Evolutionary conservation across 2,888 invertebrate species (phyloP), one percentile per base, ranked within the genome.

Genomic region (Metalampra italica): DNA sequence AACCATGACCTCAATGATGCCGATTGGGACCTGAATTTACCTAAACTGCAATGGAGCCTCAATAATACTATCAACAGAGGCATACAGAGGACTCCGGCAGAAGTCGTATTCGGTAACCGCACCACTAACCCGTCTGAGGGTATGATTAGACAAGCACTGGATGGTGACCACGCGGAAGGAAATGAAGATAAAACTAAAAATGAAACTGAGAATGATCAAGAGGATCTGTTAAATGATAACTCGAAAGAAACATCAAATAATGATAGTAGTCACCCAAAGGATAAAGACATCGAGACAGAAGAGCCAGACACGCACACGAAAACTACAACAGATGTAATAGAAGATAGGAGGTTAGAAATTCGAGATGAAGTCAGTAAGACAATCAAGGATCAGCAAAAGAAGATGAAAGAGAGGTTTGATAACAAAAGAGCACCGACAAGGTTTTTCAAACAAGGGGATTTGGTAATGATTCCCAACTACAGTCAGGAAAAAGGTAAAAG

Each of bases 381-480:
- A 7, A 36, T 36, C 3, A 36, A 36, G 9, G 11, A 36, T 9
- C 36, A 36, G 36, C 36, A 36, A 11, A 11, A 36, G 11, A 36
- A 36, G 36, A 36, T 36, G 36, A 36, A 36, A n/a, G 36, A 36
- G n/a, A 8, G 11, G 5, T 36, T 36, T 36, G 36, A 36, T n/a
- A 36, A 36, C 5, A 5, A 11, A 11, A 29, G 30, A 12, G 29
- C 42, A n/a, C 42, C 42, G 3, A 42, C 42, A 7, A 29, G 30
- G 9, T 29, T 42, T 0, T 42, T 42, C 13, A 12, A 1, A 9
- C 7, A 12, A 13, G 42, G 42, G 5, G 42, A 42, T 12, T 12
- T 42, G n/a, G 56, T 8, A 50, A 59, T 34, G 52, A 50, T 32
- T 15, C 39, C 4, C 42, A 53, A 15, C 56, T 53, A 56, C 37